Evolutionary conservation across 2,113 vertebrate genomes (phyloP).

Genomic region (Sitta europaea): DNA sequence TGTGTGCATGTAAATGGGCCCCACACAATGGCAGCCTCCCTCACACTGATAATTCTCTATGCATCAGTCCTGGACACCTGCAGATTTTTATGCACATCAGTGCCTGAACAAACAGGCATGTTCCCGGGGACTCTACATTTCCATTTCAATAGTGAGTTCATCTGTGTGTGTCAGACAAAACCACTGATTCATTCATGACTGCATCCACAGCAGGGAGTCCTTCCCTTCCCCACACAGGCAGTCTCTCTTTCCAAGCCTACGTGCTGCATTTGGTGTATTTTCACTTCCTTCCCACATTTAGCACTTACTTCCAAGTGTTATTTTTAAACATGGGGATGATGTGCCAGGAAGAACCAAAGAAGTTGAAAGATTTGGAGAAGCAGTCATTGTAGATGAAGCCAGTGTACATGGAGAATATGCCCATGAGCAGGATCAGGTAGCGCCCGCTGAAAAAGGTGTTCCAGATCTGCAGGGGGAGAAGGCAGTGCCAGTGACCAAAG

Average conservation of each 20-base stretch:
- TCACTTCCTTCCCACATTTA: neutral
- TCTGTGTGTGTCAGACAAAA: constrained; percentile 13
- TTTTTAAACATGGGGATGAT: constrained; percentile 89
- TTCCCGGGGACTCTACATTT: neutral
- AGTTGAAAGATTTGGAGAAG: constrained; percentile 94
- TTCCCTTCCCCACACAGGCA: neutral
- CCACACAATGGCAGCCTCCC: neutral
- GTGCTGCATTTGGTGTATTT: neutral
- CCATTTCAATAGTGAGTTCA: constrained; percentile 29
- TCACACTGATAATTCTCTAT: neutral
- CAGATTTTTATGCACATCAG: neutral
- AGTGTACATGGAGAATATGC: constrained; percentile 94
- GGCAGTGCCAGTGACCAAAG: neutral
- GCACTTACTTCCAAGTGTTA: constrained; percentile 89
- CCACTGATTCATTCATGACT: constrained; percentile 33
- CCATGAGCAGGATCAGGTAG: constrained; percentile 95
- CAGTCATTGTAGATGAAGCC: constrained; percentile 98
- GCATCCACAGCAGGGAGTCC: neutral
- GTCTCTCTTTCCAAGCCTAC: neutral
- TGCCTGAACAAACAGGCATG: neutral
- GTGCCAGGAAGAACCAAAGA: constrained; percentile 95
- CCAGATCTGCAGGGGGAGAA: constrained; percentile 83
- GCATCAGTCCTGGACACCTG: neutral
- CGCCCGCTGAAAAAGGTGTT: constrained; percentile 88
- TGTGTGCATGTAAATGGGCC: neutral